Conservation (phyloP, 2,797 vertebrate species). For the Phrynocephalus vlangalii region DNA sequence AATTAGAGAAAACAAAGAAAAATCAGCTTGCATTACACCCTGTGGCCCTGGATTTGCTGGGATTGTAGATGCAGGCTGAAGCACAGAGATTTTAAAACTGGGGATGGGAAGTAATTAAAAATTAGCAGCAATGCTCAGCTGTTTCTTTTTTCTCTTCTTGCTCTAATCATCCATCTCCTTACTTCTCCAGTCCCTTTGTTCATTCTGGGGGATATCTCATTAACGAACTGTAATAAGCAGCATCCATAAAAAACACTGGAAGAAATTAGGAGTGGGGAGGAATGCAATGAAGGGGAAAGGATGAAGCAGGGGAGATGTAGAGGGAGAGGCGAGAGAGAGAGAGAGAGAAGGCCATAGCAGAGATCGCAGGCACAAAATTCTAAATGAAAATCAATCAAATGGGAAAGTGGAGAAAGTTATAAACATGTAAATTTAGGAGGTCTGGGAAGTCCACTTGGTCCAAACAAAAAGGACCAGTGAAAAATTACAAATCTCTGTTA, state of each 20-base stretch:
- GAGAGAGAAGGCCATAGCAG: not conserved
- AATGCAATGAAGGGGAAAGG: not conserved
- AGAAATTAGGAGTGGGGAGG: conserved; percentile 16
- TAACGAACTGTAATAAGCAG: conserved; percentile 16
- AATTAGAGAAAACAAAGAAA: conserved; percentile 51
- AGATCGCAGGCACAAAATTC: conserved; percentile 2
- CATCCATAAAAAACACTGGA: conserved; percentile 28
- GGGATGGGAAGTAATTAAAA: conserved; percentile 40
- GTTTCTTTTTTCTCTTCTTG: conserved; percentile 32
- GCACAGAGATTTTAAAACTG: conserved; percentile 35
- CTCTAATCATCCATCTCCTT: conserved; percentile 18
- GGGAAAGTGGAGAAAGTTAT: conserved; percentile 25
- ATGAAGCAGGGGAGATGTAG: not conserved
- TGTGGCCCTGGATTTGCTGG: conserved; percentile 39
- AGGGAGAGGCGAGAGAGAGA: not conserved
- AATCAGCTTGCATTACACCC: conserved; percentile 49
- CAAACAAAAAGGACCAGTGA: conserved; percentile 1
- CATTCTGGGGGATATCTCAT: conserved; percentile 1
- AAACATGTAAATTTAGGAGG: conserved; percentile 28
- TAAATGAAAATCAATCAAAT: conserved; percentile 15
- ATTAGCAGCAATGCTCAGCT: conserved; percentile 4
- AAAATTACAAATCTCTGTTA: not conserved
- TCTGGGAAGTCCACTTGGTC: conserved; percentile 11
- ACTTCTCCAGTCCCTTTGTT: conserved; percentile 33
- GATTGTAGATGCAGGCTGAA: conserved; percentile 36